Evolutionary conservation across 1,140 invertebrate genomes (phyloP), one percentile per base, ranked within the genome.

Genomic region (Drosophila busckii): DNA sequence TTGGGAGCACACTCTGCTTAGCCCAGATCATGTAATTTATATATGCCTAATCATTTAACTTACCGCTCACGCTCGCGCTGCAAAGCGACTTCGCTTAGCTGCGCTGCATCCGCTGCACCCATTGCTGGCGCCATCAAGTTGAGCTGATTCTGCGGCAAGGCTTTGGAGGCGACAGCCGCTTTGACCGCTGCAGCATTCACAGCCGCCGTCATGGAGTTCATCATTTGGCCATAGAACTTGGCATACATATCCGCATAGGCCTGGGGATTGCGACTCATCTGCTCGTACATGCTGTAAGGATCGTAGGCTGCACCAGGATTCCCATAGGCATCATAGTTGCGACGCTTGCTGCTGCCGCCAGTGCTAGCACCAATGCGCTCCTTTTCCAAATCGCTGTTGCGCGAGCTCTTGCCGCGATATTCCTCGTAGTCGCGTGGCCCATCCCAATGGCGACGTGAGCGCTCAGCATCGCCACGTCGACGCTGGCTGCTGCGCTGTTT

Each of bases 171-270:
- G 16, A 53, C 49, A 1, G 53, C 64, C 4, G 49, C 42, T 13
- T 28, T 56, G 2, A 46, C 34, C 0, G 54, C 52, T 0, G 59
- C 71, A 3, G 52, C 67, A 38, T 37, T 64, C 1, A 54, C 56
- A 3, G 60, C 66, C 4, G 58, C 58, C 32, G 66, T 54, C 67
- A 78, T 71, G 5, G 68, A 68, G 34, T 66, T 67, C 4, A 80
- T 53, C 65, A 83, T 66, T 31, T 75, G 60, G 22, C 69, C 76
- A 32, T 85, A 87, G 84, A 94, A 92, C 87, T 93, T 93, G 62
- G 93, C 90, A 87, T 95, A 95, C 89, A 93, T 91, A 69, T 93
- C 92, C 31, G 92, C 89, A 88, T 95, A 95, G 22, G 91, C 91
- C 38, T 91, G 90, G 3, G 94, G 94, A 90, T 95, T 92, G 23